Percentiles rank a stretch among this genome's conserved stretches.
These are phyloP conservation scores for Chelonus insularis DNA, from an alignment of 1,140 invertebrate species.

Conservation along the genomic window DNA sequence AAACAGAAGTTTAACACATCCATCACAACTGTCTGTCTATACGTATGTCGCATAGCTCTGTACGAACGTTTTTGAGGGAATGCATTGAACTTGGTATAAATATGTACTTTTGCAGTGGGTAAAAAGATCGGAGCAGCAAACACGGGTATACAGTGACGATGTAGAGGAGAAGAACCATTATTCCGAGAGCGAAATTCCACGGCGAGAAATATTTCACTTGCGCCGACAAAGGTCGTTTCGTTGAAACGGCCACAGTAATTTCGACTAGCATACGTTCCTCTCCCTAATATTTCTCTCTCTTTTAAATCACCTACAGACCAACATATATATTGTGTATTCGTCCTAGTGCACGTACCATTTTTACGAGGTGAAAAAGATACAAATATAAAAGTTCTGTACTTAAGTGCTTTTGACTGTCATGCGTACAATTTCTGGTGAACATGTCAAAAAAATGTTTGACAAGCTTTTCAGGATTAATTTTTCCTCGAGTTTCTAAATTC, in stretches of 20 bases:
- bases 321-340: too few species aligned
- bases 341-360: too few species aligned
- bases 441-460: too few species aligned
- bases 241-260: slow-evolving; percentile 22
- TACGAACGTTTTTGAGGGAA: neutral
- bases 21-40: neutral
- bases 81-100: slow-evolving; percentile 10
- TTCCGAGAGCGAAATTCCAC: slow-evolving; percentile 16
- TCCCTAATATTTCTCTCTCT: slow-evolving; percentile 1
- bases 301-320: neutral
- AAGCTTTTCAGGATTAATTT: too few species aligned
- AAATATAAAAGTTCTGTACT: too few species aligned
- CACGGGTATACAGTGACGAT: neutral
- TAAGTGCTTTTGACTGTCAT: too few species aligned
- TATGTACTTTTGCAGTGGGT: slow-evolving; percentile 17
- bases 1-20: slow-evolving; percentile 10
- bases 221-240: slow-evolving; percentile 21
- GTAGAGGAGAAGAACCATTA: slow-evolving; percentile 15
- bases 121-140: neutral
- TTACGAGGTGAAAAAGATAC: too few species aligned
- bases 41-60: neutral
- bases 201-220: slow-evolving; percentile 24
- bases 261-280: slow-evolving; percentile 9
- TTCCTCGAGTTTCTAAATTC: too few species aligned
- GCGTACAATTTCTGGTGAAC: too few species aligned